Evolutionary conservation across 2,113 vertebrate genomes (phyloP).

Genomic region (Poeciliopsis prolifica): DNA sequence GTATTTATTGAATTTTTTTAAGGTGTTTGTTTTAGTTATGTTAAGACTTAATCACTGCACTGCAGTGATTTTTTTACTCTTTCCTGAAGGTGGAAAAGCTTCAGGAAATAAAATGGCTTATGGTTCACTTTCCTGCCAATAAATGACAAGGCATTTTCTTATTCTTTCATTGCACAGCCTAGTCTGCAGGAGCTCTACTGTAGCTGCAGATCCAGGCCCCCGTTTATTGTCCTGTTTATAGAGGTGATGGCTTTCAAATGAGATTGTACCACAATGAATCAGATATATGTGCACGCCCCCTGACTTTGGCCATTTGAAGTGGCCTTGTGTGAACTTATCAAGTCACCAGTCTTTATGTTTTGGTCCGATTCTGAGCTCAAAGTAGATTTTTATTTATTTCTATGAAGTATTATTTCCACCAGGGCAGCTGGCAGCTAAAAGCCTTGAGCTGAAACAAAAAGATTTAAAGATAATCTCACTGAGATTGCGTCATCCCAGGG

Average conservation of each 20-base stretch:
- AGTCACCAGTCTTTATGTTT: neutral
- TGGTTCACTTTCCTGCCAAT: constrained; percentile 47
- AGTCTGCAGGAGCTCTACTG: constrained; percentile 22
- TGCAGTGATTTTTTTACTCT: constrained; percentile 24
- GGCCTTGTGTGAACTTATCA: constrained; percentile 1
- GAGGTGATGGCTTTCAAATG: constrained; percentile 53
- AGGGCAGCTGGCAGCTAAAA: no score
- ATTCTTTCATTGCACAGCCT: constrained; percentile 57
- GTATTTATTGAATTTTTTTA: constrained; percentile 39
- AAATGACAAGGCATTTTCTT: constrained; percentile 58
- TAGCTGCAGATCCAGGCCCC: constrained; percentile 50
- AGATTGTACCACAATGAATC: constrained; percentile 51
- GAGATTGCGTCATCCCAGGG: no score
- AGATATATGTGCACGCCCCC: constrained; percentile 21
- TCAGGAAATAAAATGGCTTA: constrained; percentile 39
- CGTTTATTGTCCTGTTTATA: constrained; percentile 40
- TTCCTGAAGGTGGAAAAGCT: constrained; percentile 43
- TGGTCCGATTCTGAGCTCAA: constrained; percentile 3
- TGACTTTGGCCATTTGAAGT: constrained; percentile 15
- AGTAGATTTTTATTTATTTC: no score
- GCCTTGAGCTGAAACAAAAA: no score
- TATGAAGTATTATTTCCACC: no score
- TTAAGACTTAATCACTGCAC: constrained; percentile 46
- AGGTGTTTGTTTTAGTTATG: constrained; percentile 17
- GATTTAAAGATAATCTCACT: no score